Conservation (phyloP, 2,888 invertebrate species). For the Pheosia tremula region DNA sequence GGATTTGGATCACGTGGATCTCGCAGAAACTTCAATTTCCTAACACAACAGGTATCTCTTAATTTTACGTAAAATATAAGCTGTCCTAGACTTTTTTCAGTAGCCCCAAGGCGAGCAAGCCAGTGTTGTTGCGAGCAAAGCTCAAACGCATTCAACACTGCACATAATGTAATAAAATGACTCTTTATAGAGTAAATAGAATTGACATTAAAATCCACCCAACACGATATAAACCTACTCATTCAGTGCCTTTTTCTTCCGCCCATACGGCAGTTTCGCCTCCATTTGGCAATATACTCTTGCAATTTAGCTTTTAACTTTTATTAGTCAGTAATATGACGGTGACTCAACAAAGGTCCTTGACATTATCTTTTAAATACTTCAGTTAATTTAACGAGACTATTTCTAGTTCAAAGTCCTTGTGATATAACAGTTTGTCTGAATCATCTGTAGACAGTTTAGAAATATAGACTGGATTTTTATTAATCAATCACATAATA, state of each 20-base stretch:
- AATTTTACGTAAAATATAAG: too few species aligned
- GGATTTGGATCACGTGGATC: too few species aligned
- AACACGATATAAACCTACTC: not conserved
- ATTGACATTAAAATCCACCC: not conserved
- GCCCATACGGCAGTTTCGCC: not conserved
- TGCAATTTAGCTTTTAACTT: slow-evolving; percentile 7
- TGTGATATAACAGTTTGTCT: slow-evolving; percentile 23
- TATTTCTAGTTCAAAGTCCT: slow-evolving; percentile 29
- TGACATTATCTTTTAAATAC: slow-evolving; percentile 31
- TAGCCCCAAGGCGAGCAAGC: too few species aligned
- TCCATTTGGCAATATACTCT: slow-evolving; percentile 1
- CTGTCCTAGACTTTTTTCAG: too few species aligned
- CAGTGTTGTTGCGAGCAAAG: too few species aligned
- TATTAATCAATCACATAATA: too few species aligned
- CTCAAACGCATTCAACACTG: too few species aligned
- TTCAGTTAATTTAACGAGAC: slow-evolving; percentile 21
- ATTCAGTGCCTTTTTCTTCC: not conserved
- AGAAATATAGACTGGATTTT: too few species aligned
- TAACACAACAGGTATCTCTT: too few species aligned
- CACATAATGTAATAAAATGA: too few species aligned
- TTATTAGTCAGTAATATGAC: not conserved
- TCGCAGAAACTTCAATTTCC: too few species aligned
- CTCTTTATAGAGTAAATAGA: not conserved
- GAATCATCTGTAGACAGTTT: slow-evolving; percentile 23
- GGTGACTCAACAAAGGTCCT: slow-evolving; percentile 25